A percentile compares a stretch with the other conserved stretches of the same genome.
phyloP scores from a whole-genome alignment of 1,140 invertebrate genomes.

The Thereuonema tuberculata region DNA sequence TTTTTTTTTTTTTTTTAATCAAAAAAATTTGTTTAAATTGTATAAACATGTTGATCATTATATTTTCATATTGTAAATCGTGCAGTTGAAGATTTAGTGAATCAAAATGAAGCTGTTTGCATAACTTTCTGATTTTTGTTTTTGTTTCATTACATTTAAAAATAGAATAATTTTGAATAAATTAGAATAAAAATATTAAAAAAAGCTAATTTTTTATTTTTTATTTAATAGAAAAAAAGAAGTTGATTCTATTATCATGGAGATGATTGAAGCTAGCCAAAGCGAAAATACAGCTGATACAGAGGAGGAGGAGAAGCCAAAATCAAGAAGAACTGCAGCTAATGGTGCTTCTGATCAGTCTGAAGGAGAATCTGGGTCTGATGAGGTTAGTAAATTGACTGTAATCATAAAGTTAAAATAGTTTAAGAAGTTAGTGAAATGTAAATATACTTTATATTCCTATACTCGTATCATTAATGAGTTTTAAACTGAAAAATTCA shows the following conservation, averaged over 20 bases:
- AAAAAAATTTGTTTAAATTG: too few relatives aligned
- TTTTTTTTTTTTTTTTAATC: too few relatives aligned
- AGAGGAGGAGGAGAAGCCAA: slow-evolving; percentile 45
- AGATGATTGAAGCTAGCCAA: slow-evolving; percentile 44
- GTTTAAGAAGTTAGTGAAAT: too few relatives aligned
- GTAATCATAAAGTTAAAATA: too few relatives aligned
- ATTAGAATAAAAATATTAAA: background rate
- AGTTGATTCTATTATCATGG: slow-evolving; percentile 70
- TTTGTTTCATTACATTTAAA: background rate
- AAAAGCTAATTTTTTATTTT: slow-evolving; percentile 1
- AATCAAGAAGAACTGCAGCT: slow-evolving; percentile 23
- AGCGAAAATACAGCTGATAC: background rate
- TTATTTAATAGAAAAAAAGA: slow-evolving; percentile 52
- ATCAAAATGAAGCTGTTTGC: too few relatives aligned
- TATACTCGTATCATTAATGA: too few relatives aligned
- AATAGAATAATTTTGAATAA: background rate
- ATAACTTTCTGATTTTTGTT: too few relatives aligned
- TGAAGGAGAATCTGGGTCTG: background rate
- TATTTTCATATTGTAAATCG: too few relatives aligned
- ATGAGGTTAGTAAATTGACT: background rate
- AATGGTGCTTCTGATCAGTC: slow-evolving; percentile 1
- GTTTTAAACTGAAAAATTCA: too few relatives aligned
- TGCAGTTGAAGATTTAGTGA: too few relatives aligned
- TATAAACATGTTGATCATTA: too few relatives aligned
- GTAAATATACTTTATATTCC: too few relatives aligned